Evolutionary conservation across 2,888 invertebrate genomes (phyloP).

Genomic region (Protonemura montana): DNA sequence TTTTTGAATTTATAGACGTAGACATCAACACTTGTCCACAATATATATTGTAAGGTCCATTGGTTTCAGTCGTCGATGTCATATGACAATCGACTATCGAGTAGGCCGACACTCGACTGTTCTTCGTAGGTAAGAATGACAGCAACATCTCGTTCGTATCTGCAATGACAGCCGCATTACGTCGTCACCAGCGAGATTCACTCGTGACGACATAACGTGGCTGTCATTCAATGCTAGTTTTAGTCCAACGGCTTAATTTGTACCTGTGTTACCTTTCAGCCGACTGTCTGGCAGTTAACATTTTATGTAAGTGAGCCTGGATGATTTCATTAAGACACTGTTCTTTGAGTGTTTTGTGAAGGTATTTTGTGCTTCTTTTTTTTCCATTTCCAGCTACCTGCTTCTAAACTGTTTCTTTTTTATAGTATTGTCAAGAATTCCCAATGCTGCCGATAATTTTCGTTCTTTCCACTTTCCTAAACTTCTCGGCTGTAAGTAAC

Average conservation of each 20-base stretch:
- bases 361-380: neutral
- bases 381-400: neutral
- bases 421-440: neutral
- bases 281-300: neutral
- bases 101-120: neutral
- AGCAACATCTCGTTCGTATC: conserved; percentile 15
- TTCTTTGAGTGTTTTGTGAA: neutral
- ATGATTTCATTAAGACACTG: neutral
- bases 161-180: neutral
- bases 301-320: neutral
- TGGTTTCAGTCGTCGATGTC: conserved; percentile 23
- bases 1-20: neutral
- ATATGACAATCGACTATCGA: neutral
- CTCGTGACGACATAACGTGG: neutral
- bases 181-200: neutral
- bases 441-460: conserved; percentile 23
- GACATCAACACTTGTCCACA: neutral
- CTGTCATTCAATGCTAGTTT: neutral
- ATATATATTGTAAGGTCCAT: conserved; percentile 19
- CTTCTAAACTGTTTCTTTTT: neutral
- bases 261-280: neutral
- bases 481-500: conserved; percentile 39
- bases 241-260: neutral
- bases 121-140: conserved; percentile 25
- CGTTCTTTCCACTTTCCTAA: conserved; percentile 16